These are phyloP conservation scores for Lampris megalopsis DNA, from an alignment of 2,113 vertebrate species.

Conservation along the genomic window DNA sequence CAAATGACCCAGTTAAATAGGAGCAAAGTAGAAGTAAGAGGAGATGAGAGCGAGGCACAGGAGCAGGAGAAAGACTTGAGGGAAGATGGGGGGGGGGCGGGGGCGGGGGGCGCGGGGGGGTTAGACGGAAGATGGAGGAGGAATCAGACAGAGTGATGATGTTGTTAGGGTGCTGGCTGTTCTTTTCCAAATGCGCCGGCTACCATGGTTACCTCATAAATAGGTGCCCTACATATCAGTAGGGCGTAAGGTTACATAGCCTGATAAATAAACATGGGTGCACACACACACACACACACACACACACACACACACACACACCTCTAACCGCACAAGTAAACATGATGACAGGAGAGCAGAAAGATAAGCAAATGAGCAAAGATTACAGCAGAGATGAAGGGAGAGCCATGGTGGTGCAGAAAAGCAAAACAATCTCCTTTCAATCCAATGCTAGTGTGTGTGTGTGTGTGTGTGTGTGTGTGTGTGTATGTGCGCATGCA, in stretches of 20 bases:
- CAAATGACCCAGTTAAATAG: neutral
- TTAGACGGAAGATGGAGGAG: conserved; percentile 38
- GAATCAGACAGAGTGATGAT: conserved; percentile 53
- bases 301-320: conserved; percentile 41
- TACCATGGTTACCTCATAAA: conserved; percentile 79
- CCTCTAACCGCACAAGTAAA: neutral
- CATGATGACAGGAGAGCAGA: conserved; percentile 20
- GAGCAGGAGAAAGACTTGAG: conserved; percentile 9
- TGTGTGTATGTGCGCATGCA: neutral
- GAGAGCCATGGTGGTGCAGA: neutral
- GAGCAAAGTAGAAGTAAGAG: neutral
- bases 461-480: neutral
- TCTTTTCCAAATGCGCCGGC: conserved; percentile 53
- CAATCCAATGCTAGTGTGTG: conserved; percentile 15
- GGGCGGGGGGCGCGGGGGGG: neutral
- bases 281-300: no score
- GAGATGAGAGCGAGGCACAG: conserved; percentile 1
- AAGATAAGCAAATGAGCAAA: conserved; percentile 16
- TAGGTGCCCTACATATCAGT: conserved; percentile 73
- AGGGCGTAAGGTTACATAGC: conserved; percentile 73
- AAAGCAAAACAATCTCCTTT: neutral
- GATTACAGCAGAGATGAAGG: conserved; percentile 8
- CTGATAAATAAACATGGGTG: conserved; percentile 61
- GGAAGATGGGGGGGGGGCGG: conserved; percentile 2
- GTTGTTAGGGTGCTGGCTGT: conserved; percentile 55